These are phyloP conservation scores for Platerodrilus igneus DNA, from an alignment of 2,888 invertebrate genomes.

Conservation along the genomic window DNA sequence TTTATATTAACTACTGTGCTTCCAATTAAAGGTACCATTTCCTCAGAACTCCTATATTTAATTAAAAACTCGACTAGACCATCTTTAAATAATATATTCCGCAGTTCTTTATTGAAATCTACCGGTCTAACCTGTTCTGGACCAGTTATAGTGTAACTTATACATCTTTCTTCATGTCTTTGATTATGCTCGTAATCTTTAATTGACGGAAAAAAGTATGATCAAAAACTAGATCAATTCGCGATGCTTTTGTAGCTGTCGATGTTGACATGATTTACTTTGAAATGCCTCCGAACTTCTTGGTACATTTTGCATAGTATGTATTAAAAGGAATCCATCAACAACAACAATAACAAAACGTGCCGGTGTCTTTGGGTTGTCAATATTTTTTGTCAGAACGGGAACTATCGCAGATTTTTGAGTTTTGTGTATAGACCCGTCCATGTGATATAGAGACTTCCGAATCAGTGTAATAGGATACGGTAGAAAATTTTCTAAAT, in stretches of 20 bases:
- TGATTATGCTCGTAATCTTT: slow-evolving; percentile 20
- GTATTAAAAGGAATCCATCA: slow-evolving; percentile 32
- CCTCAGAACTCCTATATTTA: slow-evolving; percentile 19
- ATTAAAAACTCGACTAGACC: slow-evolving; percentile 19
- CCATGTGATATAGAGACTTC: slow-evolving; percentile 32
- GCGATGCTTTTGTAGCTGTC: slow-evolving; percentile 21
- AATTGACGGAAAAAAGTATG: slow-evolving; percentile 25
- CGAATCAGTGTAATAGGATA: slow-evolving; percentile 24
- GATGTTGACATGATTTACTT: slow-evolving; percentile 24
- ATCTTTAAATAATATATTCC: slow-evolving; percentile 20
- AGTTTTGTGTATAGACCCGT: slow-evolving; percentile 33
- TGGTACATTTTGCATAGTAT: slow-evolving; percentile 29
- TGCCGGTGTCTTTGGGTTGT: slow-evolving; percentile 14
- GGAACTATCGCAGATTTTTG: slow-evolving; percentile 31
- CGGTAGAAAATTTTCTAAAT: slow-evolving; percentile 23
- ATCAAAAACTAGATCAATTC: slow-evolving; percentile 31
- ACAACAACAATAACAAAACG: slow-evolving; percentile 26
- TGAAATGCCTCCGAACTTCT: slow-evolving; percentile 26
- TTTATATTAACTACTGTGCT: slow-evolving; percentile 18
- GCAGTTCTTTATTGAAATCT: slow-evolving; percentile 7
- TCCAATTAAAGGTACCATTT: slow-evolving; percentile 23
- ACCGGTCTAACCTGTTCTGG: slow-evolving; percentile 13
- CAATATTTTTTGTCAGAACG: slow-evolving; percentile 17
- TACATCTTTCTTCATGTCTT: slow-evolving; percentile 11
- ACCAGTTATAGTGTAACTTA: slow-evolving; percentile 15